These are phyloP conservation scores for Auanema freiburgensis DNA, from an alignment of 2,888 invertebrate genomes.

Conservation along the genomic window DNA sequence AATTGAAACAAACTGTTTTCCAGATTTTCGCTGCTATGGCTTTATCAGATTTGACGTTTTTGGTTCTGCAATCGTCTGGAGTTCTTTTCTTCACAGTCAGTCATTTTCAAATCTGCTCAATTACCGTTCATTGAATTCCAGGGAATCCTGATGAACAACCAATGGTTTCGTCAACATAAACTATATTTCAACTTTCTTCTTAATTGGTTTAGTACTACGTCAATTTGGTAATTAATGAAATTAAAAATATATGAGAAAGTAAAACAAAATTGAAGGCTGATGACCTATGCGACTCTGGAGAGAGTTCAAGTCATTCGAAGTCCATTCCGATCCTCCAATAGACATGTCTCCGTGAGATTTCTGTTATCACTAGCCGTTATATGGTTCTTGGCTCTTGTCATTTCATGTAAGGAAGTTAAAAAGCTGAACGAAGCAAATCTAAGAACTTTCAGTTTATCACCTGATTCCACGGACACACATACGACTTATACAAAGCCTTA, in stretches of 20 bases:
- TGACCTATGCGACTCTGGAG: slow-evolving; percentile 53
- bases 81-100: slow-evolving; percentile 38
- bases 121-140: not conserved
- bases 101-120: too few species aligned
- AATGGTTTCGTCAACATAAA: slow-evolving; percentile 30
- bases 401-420: slow-evolving; percentile 20
- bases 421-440: not conserved
- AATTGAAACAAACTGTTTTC: slow-evolving; percentile 7
- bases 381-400: slow-evolving; percentile 24
- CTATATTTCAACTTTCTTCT: slow-evolving; percentile 29
- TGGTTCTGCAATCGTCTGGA: slow-evolving; percentile 33
- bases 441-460: slow-evolving; percentile 18
- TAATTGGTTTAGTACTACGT: slow-evolving; percentile 50
- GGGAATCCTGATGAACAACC: slow-evolving; percentile 13
- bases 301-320: slow-evolving; percentile 45
- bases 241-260: not conserved
- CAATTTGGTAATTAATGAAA: slow-evolving; percentile 38
- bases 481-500: too few species aligned
- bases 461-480: slow-evolving; percentile 21
- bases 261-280: slow-evolving; percentile 24
- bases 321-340: slow-evolving; percentile 33
- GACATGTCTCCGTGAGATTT: slow-evolving; percentile 35
- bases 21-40: slow-evolving; percentile 56
- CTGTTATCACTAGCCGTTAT: slow-evolving; percentile 31
- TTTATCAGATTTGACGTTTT: slow-evolving; percentile 47